Base-by-base conservation (phyloP, 23 tunicate species). In the Styela clava region DNA sequence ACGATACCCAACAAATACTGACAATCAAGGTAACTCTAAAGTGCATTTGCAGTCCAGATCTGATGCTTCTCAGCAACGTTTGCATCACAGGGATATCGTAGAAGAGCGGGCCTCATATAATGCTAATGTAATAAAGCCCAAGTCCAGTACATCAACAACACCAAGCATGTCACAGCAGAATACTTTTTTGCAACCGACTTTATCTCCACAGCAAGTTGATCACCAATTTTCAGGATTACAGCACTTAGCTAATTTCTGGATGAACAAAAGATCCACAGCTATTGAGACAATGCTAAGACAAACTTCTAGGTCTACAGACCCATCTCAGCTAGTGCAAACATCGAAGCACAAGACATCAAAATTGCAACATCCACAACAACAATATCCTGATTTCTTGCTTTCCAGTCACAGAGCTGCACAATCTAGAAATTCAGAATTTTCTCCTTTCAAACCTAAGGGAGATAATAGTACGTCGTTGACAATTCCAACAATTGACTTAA, bases 401-500 rank as follows among this genome's bases (percentile, higher is more conserved):
- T 18, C 30, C 12, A 16, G 71, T 67, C 30, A 67, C 16, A 19
- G 1, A 67, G 12, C 31, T 16, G 16, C 30, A 18, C 71, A 22
- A 25, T 19, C 71, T 18, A 67, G 31, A 25, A 29, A 1, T 22
- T 18, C 31, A 16, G 31, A 67, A 29, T 16, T 18, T 25, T 25
- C 71, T 29, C 1, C 71, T 25, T 16, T 24, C 16, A 25, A 24
- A 16, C 16, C 31, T 67, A 67, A 1, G 22, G 16, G 22, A 67
- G 23, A 16, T 67, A 18, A 22, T 25, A 67, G 16, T 29, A 18
- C 30, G 22, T 18, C 21, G 16, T 25, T 22, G 31, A 16, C 30
- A 16, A 18, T 67, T 67, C 71, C 71, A 67, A 67, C 71, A 18
- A 67, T 67, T 29, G 71, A 67, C 71, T 67, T 67, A 24, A 67